phyloP scores from a whole-genome alignment of 1,140 invertebrate species.

The Trissolcus basalis region DNA sequence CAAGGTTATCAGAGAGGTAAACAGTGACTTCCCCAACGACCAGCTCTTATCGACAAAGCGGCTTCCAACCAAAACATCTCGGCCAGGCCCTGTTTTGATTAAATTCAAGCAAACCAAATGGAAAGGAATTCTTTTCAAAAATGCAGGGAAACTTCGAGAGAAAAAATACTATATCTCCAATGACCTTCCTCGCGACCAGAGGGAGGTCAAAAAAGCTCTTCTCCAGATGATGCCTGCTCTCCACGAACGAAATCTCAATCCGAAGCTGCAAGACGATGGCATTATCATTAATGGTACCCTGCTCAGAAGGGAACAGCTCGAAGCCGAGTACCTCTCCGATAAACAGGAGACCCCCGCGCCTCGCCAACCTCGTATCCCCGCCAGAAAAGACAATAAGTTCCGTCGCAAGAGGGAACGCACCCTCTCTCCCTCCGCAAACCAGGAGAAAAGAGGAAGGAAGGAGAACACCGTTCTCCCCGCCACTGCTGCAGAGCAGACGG shows the following conservation, averaged over 20 bases:
- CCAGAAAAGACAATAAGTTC: no score
- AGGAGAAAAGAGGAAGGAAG: no score
- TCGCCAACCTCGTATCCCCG: no score
- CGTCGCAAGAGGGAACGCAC: no score
- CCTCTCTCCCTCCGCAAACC: no score
- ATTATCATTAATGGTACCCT: not conserved
- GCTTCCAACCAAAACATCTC: not conserved
- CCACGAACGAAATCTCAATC: not conserved
- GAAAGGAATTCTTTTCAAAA: not conserved
- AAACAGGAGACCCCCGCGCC: no score
- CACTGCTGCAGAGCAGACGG: no score
- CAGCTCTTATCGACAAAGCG: not conserved
- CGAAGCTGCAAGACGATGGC: not conserved
- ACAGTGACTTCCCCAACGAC: not conserved
- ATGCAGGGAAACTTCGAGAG: not conserved
- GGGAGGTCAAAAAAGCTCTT: not conserved
- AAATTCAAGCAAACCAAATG: not conserved
- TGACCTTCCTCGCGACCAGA: not conserved
- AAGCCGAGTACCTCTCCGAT: not conserved
- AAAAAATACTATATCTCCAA: not conserved
- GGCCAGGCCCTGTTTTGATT: not conserved
- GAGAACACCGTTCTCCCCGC: no score
- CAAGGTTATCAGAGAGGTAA: not conserved
- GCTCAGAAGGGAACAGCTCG: not conserved
- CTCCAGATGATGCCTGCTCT: not conserved